Conservation (phyloP, 1,140 invertebrate species). For the Drosophila miranda region DNA sequence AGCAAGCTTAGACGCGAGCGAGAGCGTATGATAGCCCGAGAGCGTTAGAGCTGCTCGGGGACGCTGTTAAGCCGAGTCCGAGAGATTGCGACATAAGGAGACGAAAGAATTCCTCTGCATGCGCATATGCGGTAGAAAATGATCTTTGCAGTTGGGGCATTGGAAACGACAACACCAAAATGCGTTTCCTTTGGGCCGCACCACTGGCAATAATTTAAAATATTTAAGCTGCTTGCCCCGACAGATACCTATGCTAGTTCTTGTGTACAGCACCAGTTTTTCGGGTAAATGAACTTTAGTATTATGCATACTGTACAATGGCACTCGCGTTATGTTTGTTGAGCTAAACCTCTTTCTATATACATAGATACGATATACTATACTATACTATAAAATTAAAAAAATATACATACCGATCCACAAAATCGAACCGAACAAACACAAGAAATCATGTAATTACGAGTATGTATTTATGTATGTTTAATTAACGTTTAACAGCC, state of each 20-base stretch:
- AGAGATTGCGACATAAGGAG: too few relatives aligned
- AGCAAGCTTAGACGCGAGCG: too few relatives aligned
- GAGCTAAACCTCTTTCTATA: constrained; percentile 46
- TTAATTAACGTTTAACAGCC: constrained; percentile 56
- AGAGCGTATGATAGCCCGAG: too few relatives aligned
- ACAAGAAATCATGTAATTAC: constrained; percentile 72
- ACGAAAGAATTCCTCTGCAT: too few relatives aligned
- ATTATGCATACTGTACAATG: constrained; percentile 44
- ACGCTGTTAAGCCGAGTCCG: too few relatives aligned
- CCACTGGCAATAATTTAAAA: too few relatives aligned
- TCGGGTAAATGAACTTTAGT: constrained; percentile 40
- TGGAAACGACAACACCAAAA: too few relatives aligned
- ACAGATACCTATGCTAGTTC: constrained; percentile 52
- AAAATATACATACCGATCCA: constrained; percentile 42
- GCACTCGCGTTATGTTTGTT: constrained; percentile 62
- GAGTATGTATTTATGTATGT: constrained; percentile 29
- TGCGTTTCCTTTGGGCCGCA: too few relatives aligned
- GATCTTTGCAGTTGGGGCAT: too few relatives aligned
- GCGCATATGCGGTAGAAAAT: too few relatives aligned
- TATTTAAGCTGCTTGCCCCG: too few relatives aligned
- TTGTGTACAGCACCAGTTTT: constrained; percentile 68
- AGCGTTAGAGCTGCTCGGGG: too few relatives aligned
- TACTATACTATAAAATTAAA: constrained; percentile 46
- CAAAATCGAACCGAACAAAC: constrained; percentile 36
- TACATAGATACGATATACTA: constrained; percentile 52